Conservation (phyloP, 37 sponge, comb jelly and placozoan species). For the Spongilla lacustris region DNA sequence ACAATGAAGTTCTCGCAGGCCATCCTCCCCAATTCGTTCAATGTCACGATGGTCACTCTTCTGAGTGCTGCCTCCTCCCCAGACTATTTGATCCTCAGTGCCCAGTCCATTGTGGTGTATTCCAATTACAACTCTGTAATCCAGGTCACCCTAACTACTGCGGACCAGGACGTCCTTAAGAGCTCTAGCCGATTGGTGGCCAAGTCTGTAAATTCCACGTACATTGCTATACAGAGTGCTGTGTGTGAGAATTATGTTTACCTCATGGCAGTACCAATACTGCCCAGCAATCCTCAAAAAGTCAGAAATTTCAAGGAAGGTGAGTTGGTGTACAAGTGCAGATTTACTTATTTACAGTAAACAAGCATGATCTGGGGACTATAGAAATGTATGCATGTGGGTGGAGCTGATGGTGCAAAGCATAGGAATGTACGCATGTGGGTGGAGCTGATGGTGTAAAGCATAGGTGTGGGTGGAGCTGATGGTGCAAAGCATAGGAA, state of each 20-base stretch:
- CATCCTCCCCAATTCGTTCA: conserved; percentile 55
- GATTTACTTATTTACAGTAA: too few species aligned
- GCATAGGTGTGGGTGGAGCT: too few species aligned
- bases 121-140: conserved; percentile 44
- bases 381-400: too few species aligned
- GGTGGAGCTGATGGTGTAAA: neutral
- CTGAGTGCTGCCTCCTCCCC: conserved; percentile 14
- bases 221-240: conserved; percentile 33
- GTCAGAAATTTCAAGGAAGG: conserved; percentile 66
- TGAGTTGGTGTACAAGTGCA: neutral
- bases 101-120: conserved; percentile 20
- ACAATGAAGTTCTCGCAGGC: conserved; percentile 83
- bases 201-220: conserved; percentile 61
- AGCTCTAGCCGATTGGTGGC: conserved; percentile 43
- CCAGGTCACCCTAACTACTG: conserved; percentile 39
- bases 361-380: too few species aligned
- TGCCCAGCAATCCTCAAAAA: conserved; percentile 23
- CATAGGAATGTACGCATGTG: too few species aligned
- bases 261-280: conserved; percentile 17
- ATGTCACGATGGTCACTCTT: conserved; percentile 54
- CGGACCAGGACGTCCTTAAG: conserved; percentile 71
- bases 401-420: too few species aligned
- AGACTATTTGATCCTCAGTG: conserved; percentile 16
- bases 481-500: too few species aligned
- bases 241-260: conserved; percentile 59